Evolutionary conservation across 2,797 vertebrate genomes (phyloP), one percentile per base, ranked within the genome.

Genomic region (Chrysocyon brachyurus): DNA sequence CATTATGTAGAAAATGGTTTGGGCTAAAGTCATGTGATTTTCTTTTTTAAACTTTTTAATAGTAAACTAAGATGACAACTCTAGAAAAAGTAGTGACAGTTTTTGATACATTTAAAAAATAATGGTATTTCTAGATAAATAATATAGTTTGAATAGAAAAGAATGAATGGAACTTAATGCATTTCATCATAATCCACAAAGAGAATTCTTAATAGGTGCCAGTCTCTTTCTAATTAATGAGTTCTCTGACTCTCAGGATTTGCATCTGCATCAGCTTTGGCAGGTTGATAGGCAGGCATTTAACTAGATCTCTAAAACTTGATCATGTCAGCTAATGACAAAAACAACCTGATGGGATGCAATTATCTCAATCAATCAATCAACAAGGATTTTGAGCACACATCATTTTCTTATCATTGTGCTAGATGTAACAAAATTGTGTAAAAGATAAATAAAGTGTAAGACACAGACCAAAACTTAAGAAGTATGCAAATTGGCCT

Each of bases 301-400:
- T 93, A 91, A 64, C 70, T 70, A 24, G 28, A 72, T 90, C 61
- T 73, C 87, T 79, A 52, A 85, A 90, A 96, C 63, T 75, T 73
- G n/a, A 85, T 95, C n/a, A 66, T 95, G 61, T 90, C 87, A 88
- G 68, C 31, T 87, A 92, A 90, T 90, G 89, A 89, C 83, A 78
- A 94, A 97, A 93, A 96, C 81, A 75, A 52, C 64, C 54, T 66
- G 64, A 85, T 87, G 56, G 8, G 36, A 40, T 64, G 66, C 87
- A 96, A 88, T 94, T 97, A 96, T 97, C 96, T 95, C 91, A 95
- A 68, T 97, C 93, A 90, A 49, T 97, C 90, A 96, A 24, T 90
- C 90, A 95, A 26, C 66, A 84, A 57, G 70, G 36, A 93, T 91
- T 94, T 72, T 68, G 70, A 90, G 56, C n/a, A 70, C 26, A 63